Evolutionary conservation across 2,888 invertebrate species (phyloP), one percentile per base, ranked within the genome.

Genomic region (Flexamia atlantica): DNA sequence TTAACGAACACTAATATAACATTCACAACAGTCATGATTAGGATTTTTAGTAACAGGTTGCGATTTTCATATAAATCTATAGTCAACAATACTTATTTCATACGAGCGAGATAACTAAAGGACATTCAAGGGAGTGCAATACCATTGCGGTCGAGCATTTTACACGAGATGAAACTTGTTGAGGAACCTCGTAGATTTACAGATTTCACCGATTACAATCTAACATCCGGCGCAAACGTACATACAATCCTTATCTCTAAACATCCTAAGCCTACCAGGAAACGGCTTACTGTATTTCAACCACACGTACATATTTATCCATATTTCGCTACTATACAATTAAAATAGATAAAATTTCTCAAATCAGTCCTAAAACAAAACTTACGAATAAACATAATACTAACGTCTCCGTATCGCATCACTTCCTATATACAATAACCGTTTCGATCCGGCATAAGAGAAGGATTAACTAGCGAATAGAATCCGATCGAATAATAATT

Each of bases 341-440:
- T 76, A 76, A 76, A 76, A 76, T 76, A 25, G 74, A 76, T 76
- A 76, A 42, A 76, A 76, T 76, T 76, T 76, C 20, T 76, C 74
- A 76, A 76, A 76, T 76, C 74, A 76, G 74, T 76, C 74, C 74
- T 76, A 76, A 76, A 76, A 76, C 74, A 76, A 76, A 72, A 46
- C 74, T 76, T 76, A 76, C 74, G 74, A 76, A 76, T 76, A 76
- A 76, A 76, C 46, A 76, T 76, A 76, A 76, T 76, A 76, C 74
- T 46, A 76, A 76, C 46, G 40, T 76, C 74, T 76, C 74, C 74
- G 46, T 46, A 76, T 40, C 74, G 50, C 28, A 28, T 76, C 28
- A 46, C 20, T 46, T 76, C 28, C 28, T 76, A 76, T 76, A 14
- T 76, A 76, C 74, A 76, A 46, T 46, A 46, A 25, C 28, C 74